phyloP scores from a whole-genome alignment of 1,140 invertebrate genomes.

The Condylostylus longicornis region DNA sequence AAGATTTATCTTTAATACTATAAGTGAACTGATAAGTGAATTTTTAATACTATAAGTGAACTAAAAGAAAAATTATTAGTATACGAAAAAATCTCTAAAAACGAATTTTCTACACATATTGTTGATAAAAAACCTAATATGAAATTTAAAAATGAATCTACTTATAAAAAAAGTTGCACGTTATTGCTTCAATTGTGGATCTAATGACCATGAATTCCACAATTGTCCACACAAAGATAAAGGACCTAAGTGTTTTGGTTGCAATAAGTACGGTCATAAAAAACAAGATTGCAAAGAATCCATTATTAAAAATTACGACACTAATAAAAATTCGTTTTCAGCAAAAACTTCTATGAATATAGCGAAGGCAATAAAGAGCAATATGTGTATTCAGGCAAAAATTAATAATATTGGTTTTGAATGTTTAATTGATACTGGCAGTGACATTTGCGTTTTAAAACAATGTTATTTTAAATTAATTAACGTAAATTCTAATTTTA shows the following conservation, averaged over 20 bases:
- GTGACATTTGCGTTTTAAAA: background rate
- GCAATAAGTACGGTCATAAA: slow-evolving; percentile 10
- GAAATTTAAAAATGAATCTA: background rate
- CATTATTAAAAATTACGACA: background rate
- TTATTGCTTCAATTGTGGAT: slow-evolving; percentile 13
- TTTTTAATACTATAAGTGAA: too few relatives aligned
- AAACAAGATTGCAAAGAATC: background rate
- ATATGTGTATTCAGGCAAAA: background rate
- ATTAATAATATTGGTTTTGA: background rate
- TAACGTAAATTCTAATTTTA: background rate
- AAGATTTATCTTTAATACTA: background rate
- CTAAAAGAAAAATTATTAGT: background rate
- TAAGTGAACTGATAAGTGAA: background rate
- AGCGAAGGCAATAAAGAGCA: background rate
- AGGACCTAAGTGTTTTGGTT: slow-evolving; percentile 16
- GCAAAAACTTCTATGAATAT: background rate
- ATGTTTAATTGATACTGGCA: background rate
- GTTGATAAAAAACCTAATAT: background rate
- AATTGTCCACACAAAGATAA: slow-evolving; percentile 6
- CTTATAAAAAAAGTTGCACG: slow-evolving; percentile 1
- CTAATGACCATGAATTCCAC: slow-evolving; percentile 4
- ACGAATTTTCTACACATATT: too few relatives aligned
- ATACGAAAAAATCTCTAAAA: too few relatives aligned
- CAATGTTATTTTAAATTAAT: background rate
- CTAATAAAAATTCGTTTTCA: background rate